Evolutionary conservation across 2,888 invertebrate genomes (phyloP), one percentile per base, ranked within the genome.

Genomic region (Gastrophysa polygoni): DNA sequence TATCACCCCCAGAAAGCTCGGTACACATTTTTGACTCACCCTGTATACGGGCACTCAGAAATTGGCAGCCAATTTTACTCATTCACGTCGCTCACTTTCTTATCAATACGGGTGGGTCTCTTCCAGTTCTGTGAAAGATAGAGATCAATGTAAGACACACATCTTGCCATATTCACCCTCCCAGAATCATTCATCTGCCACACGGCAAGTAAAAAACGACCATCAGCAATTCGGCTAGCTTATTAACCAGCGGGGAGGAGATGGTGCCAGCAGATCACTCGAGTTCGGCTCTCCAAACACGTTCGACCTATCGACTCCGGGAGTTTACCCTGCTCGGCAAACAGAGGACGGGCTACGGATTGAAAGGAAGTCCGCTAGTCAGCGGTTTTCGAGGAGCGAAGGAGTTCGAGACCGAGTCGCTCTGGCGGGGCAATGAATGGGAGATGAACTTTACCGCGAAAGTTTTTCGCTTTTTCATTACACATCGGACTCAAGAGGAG

Each of bases 311-410:
- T 59, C 56, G 56, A 59, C 47, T 57, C 34, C 56, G 38, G 20
- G 21, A 57, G 59, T 64, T 64, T 62, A 54, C 62, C 48, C 58
- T 44, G 62, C 55, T 58, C 32, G 38, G 61, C 61, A 57, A 57
- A 59, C 59, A 65, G 38, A 43, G 18, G 50, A 47, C 52, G 17
- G 46, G 54, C 57, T 47, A 56, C 46, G 38, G 38, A 61, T 59
- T 65, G 57, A 59, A 62, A 65, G 48, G 65, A 64, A 65, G 59
- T 59, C 61, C 29, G 57, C 49, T 57, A 49, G 62, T 65, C 62
- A 62, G 65, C 65, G 54, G 21, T 65, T 62, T 65, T 54, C 59
- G 54, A 58, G 43, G 49, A 38, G 38, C 14, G 14, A 14, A 4
- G 43, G 54, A 38, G 38, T 38, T 11, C 3, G 11, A 11, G 38